Conservation (phyloP, 2,888 invertebrate genomes). For the Tuta absoluta region DNA sequence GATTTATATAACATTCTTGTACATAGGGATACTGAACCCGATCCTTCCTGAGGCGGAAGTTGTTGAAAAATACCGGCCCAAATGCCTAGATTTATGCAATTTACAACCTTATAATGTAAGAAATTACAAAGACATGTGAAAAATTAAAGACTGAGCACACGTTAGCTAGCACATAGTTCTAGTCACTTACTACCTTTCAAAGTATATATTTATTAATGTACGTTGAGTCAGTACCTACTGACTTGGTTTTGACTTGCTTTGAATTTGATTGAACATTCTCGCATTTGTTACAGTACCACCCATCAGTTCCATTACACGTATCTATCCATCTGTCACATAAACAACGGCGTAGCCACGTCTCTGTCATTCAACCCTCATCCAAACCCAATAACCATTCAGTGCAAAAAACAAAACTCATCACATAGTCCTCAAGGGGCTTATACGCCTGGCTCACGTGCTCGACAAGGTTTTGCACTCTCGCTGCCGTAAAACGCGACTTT, state of each 20-base stretch:
- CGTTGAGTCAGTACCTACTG: too few species aligned
- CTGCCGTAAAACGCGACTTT: slow-evolving; percentile 69
- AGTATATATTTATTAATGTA: too few species aligned
- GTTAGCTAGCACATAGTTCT: too few species aligned
- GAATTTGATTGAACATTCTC: neutral
- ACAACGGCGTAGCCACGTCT: slow-evolving; percentile 15
- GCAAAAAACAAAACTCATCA: slow-evolving; percentile 38
- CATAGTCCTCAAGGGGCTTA: slow-evolving; percentile 50
- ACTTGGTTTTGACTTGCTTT: neutral
- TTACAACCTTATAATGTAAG: too few species aligned
- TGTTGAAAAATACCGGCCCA: too few species aligned
- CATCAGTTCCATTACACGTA: neutral
- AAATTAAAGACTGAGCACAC: too few species aligned
- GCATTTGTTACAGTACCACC: neutral
- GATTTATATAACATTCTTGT: too few species aligned
- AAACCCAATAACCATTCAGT: slow-evolving; percentile 12
- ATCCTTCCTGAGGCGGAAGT: too few species aligned
- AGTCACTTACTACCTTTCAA: too few species aligned
- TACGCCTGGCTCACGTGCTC: slow-evolving; percentile 38
- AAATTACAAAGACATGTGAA: too few species aligned
- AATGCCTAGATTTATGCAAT: too few species aligned
- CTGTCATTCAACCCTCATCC: slow-evolving; percentile 17
- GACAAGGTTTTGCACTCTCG: slow-evolving; percentile 64
- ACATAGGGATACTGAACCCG: too few species aligned
- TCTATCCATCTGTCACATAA: neutral